These are phyloP conservation scores for Hydrozoanthus tunicans DNA, from an alignment of 64 coral and sea anemone genomes.

Conservation along the genomic window DNA sequence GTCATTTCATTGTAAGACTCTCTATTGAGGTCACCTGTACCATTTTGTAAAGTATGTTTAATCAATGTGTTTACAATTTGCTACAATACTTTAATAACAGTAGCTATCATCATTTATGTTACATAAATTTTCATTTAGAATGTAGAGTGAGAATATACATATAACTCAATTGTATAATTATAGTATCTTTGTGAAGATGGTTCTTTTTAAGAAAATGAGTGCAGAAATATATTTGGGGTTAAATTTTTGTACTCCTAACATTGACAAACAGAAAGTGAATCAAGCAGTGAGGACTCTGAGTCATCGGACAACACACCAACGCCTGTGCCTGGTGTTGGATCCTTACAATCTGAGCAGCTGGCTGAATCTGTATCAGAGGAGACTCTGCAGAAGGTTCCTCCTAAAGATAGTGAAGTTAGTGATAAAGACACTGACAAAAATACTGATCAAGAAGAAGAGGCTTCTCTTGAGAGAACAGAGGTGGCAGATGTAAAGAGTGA, in stretches of 20 bases:
- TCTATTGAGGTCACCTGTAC: no score
- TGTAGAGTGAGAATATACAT: no score
- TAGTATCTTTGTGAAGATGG: no score
- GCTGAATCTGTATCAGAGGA: neutral
- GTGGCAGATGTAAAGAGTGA: neutral
- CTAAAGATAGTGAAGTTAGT: neutral
- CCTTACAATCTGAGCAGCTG: neutral
- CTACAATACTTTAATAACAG: no score
- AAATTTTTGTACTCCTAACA: neutral
- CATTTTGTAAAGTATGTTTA: no score
- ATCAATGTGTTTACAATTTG: no score
- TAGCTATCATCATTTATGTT: no score
- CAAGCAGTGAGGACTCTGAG: slow-evolving; percentile 24
- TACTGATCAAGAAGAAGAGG: neutral
- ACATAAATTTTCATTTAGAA: no score
- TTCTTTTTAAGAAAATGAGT: no score
- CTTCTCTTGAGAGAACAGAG: neutral
- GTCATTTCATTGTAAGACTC: no score
- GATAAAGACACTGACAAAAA: neutral
- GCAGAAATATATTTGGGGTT: neutral
- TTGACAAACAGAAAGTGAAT: neutral
- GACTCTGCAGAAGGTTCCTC: neutral
- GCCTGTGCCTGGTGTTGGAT: neutral
- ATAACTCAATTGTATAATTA: no score
- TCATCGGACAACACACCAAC: slow-evolving; percentile 3